Conservation (phyloP, 1,140 invertebrate genomes). For the Bombus terrestris region DNA sequence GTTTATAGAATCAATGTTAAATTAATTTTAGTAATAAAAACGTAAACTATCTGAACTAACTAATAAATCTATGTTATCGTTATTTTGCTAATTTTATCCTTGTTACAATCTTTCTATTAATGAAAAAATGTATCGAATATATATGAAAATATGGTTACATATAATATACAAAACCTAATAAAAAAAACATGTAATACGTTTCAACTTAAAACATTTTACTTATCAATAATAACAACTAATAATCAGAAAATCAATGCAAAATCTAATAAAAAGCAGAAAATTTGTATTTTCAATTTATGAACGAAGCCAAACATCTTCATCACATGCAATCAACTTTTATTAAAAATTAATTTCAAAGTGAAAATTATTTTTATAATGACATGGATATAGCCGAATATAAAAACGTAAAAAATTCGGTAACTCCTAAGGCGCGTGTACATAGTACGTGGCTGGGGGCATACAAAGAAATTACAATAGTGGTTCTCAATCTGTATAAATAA, state of each 20-base stretch:
- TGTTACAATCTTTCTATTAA: background rate
- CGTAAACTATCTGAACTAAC: too few species aligned
- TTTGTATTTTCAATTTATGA: background rate
- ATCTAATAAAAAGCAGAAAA: background rate
- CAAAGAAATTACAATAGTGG: constrained; percentile 18
- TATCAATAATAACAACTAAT: background rate
- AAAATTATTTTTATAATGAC: background rate
- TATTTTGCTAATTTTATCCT: background rate
- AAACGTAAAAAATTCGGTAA: background rate
- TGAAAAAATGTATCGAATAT: background rate
- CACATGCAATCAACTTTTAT: background rate
- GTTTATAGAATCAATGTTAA: background rate
- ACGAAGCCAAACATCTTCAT: background rate
- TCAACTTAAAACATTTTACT: background rate
- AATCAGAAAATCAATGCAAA: background rate
- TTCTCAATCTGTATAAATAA: constrained; percentile 10
- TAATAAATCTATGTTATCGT: background rate
- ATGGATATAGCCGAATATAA: background rate
- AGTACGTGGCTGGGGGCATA: background rate
- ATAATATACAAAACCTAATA: background rate
- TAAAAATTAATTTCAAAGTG: background rate
- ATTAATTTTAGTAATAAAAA: background rate
- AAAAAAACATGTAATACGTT: too few species aligned
- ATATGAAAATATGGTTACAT: background rate
- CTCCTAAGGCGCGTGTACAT: background rate